Conservation (phyloP, 2,888 invertebrate species). For the Taenaris catops region DNA sequence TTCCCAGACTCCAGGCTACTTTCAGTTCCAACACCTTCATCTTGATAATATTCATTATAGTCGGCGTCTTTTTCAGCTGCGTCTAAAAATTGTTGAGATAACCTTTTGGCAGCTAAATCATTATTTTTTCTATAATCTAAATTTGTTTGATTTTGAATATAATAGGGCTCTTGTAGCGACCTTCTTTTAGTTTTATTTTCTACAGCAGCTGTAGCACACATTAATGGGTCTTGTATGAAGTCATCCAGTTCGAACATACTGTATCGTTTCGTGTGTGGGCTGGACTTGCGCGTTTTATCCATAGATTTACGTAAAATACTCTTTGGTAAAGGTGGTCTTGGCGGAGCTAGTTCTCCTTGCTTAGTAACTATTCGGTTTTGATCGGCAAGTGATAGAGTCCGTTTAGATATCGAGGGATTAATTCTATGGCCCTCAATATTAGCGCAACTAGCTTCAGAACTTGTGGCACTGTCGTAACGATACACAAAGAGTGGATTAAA, state of each 20-base stretch:
- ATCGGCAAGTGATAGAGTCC: slow-evolving; percentile 83
- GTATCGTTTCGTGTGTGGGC: slow-evolving; percentile 82
- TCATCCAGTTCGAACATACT: slow-evolving; percentile 90
- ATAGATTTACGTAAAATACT: slow-evolving; percentile 85
- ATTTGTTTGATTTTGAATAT: slow-evolving; percentile 71
- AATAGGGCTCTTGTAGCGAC: slow-evolving; percentile 88
- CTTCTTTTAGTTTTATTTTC: slow-evolving; percentile 82
- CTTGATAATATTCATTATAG: slow-evolving; percentile 76
- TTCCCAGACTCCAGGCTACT: slow-evolving; percentile 81
- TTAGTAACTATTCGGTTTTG: slow-evolving; percentile 62
- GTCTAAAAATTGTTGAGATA: slow-evolving; percentile 74
- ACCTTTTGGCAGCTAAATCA: slow-evolving; percentile 70
- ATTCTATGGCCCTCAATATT: slow-evolving; percentile 71
- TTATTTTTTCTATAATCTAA: slow-evolving; percentile 73
- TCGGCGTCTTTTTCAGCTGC: slow-evolving; percentile 76
- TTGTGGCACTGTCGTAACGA: slow-evolving; percentile 88
- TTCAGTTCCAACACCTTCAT: slow-evolving; percentile 82
- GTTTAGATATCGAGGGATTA: slow-evolving; percentile 82
- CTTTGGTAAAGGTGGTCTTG: slow-evolving; percentile 85
- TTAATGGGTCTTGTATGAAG: slow-evolving; percentile 68
- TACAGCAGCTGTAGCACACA: slow-evolving; percentile 63
- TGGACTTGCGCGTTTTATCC: slow-evolving; percentile 74
- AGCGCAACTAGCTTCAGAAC: slow-evolving; percentile 85
- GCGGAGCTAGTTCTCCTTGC: slow-evolving; percentile 80
- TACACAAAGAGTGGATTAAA: slow-evolving; percentile 89